These are phyloP conservation scores for Aspiorhynchus laticeps DNA, from an alignment of 2,113 vertebrate genomes.

Conservation along the genomic window DNA sequence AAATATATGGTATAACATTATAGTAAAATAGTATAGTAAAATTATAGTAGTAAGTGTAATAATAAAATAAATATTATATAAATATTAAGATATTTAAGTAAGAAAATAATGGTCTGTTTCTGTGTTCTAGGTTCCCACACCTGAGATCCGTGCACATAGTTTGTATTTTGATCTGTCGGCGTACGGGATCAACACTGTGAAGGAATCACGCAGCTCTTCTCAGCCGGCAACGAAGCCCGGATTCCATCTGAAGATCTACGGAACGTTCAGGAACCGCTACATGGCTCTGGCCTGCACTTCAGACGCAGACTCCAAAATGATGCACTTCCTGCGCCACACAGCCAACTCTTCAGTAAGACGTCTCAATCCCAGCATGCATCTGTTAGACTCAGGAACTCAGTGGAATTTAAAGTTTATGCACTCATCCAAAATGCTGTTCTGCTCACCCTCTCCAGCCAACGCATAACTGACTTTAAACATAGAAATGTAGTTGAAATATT, in stretches of 20 bases:
- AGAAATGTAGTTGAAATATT: neutral
- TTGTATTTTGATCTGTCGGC: slow-evolving; percentile 83
- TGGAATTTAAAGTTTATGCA: too few relatives aligned
- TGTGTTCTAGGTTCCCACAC: slow-evolving; percentile 75
- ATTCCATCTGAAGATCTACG: slow-evolving; percentile 83
- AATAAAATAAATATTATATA: too few relatives aligned
- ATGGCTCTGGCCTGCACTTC: slow-evolving; percentile 77
- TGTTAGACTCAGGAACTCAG: neutral
- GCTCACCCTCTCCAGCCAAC: neutral
- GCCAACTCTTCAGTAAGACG: slow-evolving; percentile 76
- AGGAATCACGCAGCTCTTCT: slow-evolving; percentile 64
- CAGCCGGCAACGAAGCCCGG: slow-evolving; percentile 64
- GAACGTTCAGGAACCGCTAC: slow-evolving; percentile 79
- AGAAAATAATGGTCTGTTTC: neutral
- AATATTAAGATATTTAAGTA: neutral
- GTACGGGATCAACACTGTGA: slow-evolving; percentile 74
- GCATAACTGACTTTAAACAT: too few relatives aligned
- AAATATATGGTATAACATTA: too few relatives aligned
- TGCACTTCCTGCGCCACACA: slow-evolving; percentile 78
- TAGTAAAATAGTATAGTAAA: too few relatives aligned
- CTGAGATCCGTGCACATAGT: slow-evolving; percentile 79
- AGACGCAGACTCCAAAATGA: slow-evolving; percentile 75
- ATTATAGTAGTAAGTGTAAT: too few relatives aligned
- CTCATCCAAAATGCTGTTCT: neutral
- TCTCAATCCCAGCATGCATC: neutral